Evolutionary conservation across 2,797 vertebrate species (phyloP).

Genomic region (Phoeniculus purpureus): DNA sequence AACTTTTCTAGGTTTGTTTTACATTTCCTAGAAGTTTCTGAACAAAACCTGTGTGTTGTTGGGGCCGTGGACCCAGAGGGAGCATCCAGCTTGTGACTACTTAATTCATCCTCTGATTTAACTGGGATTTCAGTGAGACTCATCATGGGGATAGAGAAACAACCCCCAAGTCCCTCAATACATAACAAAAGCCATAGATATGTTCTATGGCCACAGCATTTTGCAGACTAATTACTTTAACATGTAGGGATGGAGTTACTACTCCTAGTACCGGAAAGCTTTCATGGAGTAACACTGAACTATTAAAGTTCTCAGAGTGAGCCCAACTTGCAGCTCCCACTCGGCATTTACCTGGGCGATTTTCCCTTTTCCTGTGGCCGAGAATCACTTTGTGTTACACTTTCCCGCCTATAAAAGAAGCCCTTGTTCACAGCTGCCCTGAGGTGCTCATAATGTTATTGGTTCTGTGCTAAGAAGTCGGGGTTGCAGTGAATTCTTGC

Average conservation of each 20-base stretch:
- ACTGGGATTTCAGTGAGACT: conserved; percentile 4
- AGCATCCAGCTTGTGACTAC: neutral
- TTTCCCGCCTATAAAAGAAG: conserved; percentile 69
- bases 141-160: neutral
- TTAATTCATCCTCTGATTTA: conserved; percentile 2
- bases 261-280: conserved; percentile 6
- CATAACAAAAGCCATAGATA: conserved; percentile 21
- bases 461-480: conserved; percentile 60
- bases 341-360: conserved; percentile 31
- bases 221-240: conserved; percentile 49
- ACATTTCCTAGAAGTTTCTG: neutral
- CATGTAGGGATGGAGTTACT: neutral
- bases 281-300: conserved; percentile 25
- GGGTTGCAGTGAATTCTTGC: conserved; percentile 74
- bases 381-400: conserved; percentile 57
- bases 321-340: conserved; percentile 24
- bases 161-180: rapidly evolving
- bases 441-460: conserved; percentile 72
- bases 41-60: neutral
- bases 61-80: neutral
- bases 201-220: neutral
- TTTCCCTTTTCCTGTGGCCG: conserved; percentile 56
- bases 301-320: conserved; percentile 55
- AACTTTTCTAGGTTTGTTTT: conserved; percentile 9
- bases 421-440: conserved; percentile 72